These are phyloP conservation scores for Archips crataeganus DNA, from an alignment of 2,888 invertebrate species.

Conservation along the genomic window DNA sequence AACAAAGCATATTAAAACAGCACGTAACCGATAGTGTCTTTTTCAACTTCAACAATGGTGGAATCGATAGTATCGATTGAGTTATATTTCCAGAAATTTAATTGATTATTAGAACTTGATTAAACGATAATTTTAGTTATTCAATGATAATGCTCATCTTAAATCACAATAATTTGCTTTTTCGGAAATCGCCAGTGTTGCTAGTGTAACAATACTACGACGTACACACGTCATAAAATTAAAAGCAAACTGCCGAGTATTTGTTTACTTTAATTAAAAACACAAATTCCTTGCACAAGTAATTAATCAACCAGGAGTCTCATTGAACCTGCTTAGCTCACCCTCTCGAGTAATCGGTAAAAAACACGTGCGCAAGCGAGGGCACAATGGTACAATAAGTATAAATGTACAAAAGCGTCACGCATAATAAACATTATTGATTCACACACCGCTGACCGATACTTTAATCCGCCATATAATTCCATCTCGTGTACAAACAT, in stretches of 20 bases:
- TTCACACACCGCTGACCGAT: slow-evolving; percentile 65
- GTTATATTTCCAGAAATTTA: too few species aligned
- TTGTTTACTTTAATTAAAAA: background rate
- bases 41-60: too few species aligned
- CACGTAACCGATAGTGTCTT: too few species aligned
- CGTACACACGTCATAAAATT: background rate
- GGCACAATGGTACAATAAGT: slow-evolving; percentile 55
- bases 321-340: slow-evolving; percentile 40
- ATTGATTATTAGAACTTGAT: too few species aligned
- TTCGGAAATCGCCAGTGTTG: too few species aligned
- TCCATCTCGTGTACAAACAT: slow-evolving; percentile 66
- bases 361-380: slow-evolving; percentile 48
- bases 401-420: slow-evolving; percentile 62
- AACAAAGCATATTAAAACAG: too few species aligned
- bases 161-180: too few species aligned
- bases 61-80: too few species aligned
- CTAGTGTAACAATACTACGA: too few species aligned
- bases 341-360: slow-evolving; percentile 11
- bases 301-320: background rate
- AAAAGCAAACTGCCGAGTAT: background rate
- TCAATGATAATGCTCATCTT: too few species aligned
- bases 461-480: slow-evolving; percentile 69
- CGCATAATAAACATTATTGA: slow-evolving; percentile 73
- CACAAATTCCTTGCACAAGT: background rate
- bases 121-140: too few species aligned